Percentiles rank a stretch among this genome's conserved stretches.
phyloP scores from a whole-genome alignment of 2,888 invertebrate species.

The Lasioglossum oenotherae region DNA sequence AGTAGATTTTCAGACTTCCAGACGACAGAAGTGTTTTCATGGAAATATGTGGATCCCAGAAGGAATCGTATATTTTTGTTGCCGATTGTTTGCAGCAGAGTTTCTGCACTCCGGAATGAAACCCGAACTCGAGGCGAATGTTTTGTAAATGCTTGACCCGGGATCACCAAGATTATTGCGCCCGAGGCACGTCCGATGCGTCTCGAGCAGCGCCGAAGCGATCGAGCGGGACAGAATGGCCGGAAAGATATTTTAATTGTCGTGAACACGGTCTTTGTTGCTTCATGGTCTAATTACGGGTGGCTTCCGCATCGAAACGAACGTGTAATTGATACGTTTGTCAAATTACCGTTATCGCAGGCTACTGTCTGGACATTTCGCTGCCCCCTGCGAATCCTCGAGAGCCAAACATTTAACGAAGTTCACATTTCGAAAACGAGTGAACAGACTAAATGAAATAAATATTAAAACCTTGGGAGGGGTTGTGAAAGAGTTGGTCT shows the following conservation, averaged over 20 bases:
- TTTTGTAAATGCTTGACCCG: conserved; percentile 71
- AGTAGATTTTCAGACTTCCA: background rate
- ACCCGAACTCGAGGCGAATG: conserved; percentile 45
- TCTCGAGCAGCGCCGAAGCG: conserved; percentile 76
- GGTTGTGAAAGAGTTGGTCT: background rate
- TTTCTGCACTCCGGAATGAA: background rate
- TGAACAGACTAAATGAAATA: background rate
- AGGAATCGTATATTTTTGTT: background rate
- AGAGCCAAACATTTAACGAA: background rate
- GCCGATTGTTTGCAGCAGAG: background rate
- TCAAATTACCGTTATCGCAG: background rate
- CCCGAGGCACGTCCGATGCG: conserved; percentile 78
- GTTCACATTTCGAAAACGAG: too few relatives aligned
- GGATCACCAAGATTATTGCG: conserved; percentile 82
- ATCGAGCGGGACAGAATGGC: conserved; percentile 74
- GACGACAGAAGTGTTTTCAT: background rate
- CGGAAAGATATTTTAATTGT: conserved; percentile 80
- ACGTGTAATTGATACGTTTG: conserved; percentile 2
- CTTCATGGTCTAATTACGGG: conserved; percentile 61
- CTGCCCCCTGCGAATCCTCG: background rate
- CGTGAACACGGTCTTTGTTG: conserved; percentile 74
- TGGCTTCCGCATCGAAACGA: conserved; percentile 50
- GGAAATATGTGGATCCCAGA: background rate
- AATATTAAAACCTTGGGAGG: background rate
- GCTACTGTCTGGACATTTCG: background rate